Conservation (phyloP, 2,888 invertebrate species). For the Teleogryllus oceanicus region DNA sequence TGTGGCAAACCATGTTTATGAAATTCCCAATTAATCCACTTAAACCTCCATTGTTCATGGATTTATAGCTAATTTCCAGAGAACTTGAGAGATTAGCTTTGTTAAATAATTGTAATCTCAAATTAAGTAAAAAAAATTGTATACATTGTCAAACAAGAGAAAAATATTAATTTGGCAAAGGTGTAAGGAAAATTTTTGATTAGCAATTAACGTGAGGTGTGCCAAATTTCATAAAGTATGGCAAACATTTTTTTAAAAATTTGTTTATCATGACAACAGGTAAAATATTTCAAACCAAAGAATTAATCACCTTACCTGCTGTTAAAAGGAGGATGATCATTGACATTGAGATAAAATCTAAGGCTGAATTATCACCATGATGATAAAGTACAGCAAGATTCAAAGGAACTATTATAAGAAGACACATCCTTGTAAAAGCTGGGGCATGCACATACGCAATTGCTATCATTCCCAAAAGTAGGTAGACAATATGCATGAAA, state of each 20-base stretch:
- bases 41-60: no score
- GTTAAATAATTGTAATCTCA: no score
- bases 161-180: background rate
- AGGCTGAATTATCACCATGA: constrained; percentile 44
- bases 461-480: constrained; percentile 46
- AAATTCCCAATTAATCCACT: no score
- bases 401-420: constrained; percentile 45
- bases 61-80: no score
- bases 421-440: constrained; percentile 43
- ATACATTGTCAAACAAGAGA: no score
- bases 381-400: constrained; percentile 45
- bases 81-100: no score
- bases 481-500: constrained; percentile 43
- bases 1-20: no score
- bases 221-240: background rate
- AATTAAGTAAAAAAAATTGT: no score
- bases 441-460: constrained; percentile 47
- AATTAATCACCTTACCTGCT: constrained; percentile 41
- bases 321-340: constrained; percentile 45
- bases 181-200: background rate
- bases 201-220: background rate
- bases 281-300: background rate
- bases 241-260: background rate
- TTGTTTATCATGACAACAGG: background rate
- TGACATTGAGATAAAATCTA: constrained; percentile 46